A percentile compares a stretch with the other conserved stretches of the same genome.
Conservation (phyloP, 2,113 vertebrate genomes). For the Siniperca chuatsi region DNA sequence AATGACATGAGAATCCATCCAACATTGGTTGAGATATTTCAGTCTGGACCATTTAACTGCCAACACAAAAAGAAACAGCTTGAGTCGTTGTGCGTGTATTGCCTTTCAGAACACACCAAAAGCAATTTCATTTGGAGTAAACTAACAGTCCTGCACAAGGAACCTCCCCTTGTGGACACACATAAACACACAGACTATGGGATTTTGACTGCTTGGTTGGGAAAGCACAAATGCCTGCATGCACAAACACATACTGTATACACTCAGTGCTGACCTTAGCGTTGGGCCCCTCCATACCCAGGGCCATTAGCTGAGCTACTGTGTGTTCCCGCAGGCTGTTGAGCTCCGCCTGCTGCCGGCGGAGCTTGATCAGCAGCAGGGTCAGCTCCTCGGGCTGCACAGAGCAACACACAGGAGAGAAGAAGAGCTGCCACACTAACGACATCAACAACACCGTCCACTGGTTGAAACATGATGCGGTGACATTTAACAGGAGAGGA, state of each 20-base stretch:
- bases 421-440: conserved; percentile 32
- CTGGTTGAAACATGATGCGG: background rate
- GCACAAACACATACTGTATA: conserved; percentile 38
- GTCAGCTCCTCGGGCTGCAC: conserved; percentile 98
- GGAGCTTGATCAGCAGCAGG: conserved; percentile 97
- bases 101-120: conserved; percentile 29
- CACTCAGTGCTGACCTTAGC: conserved; percentile 92
- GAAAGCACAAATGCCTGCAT: conserved; percentile 49
- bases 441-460: background rate
- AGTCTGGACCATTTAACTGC: background rate
- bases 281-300: conserved; percentile 93
- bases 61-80: background rate
- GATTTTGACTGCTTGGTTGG: conserved; percentile 2
- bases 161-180: conserved; percentile 44
- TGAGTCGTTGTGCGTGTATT: background rate
- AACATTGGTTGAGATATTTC: background rate
- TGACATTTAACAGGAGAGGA: background rate
- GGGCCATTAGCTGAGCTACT: conserved; percentile 94
- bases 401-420: conserved; percentile 66
- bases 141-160: background rate
- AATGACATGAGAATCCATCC: background rate
- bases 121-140: conserved; percentile 18
- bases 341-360: conserved; percentile 98
- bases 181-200: conserved; percentile 59
- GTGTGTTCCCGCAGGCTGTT: conserved; percentile 96